Evolutionary conservation across 2,113 vertebrate genomes (phyloP).

Genomic region (Tricholaema leucomelas): DNA sequence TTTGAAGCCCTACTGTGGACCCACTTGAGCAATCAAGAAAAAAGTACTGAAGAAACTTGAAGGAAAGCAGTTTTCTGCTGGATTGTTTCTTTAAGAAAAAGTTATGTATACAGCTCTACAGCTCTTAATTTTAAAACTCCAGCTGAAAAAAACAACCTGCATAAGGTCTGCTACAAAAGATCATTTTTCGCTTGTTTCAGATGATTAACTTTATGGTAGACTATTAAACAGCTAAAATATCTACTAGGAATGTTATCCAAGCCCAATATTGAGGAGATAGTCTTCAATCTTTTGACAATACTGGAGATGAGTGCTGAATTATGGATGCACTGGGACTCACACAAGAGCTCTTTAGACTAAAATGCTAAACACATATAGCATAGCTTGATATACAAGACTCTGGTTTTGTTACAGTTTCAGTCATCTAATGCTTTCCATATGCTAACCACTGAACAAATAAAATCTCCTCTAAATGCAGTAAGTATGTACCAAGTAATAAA

Average conservation of each 20-base stretch:
- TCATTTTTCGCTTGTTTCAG: not conserved
- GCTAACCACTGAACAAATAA: not conserved
- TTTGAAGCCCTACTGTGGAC: too few species aligned
- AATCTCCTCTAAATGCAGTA: not conserved
- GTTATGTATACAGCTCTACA: fast-evolving
- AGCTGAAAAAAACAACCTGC: not conserved
- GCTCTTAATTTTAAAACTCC: not conserved
- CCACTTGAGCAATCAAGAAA: too few species aligned
- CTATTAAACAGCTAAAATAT: not conserved
- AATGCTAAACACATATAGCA: not conserved
- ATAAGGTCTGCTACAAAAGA: not conserved
- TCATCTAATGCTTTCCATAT: conserved; percentile 26
- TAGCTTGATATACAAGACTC: not conserved
- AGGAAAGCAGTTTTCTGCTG: not conserved
- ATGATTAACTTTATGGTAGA: not conserved
- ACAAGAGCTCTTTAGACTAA: not conserved
- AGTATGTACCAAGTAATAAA: not conserved
- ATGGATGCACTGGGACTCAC: not conserved
- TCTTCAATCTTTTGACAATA: not conserved
- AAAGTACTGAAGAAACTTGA: not conserved
- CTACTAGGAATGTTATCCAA: not conserved
- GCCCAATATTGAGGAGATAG: not conserved
- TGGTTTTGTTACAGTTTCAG: not conserved
- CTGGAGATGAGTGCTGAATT: not conserved
- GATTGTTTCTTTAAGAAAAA: not conserved